A percentile compares a stretch with the other conserved stretches of the same genome.
Evolutionary conservation across 2,113 vertebrate genomes (phyloP).

Genomic region (Sinosuthora webbiana): DNA sequence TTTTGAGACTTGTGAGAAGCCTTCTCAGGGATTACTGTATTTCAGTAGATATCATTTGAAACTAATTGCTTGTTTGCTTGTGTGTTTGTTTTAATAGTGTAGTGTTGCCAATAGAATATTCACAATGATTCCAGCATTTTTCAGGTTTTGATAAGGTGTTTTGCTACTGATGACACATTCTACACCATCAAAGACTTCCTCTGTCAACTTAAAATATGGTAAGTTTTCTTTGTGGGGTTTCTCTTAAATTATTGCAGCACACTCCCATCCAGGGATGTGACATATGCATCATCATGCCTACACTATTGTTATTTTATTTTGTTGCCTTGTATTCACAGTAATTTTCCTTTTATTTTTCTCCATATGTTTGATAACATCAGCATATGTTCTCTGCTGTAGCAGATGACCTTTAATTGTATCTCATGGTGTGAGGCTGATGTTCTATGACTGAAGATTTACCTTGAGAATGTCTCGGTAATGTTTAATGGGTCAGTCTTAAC

Average conservation of each 20-base stretch:
- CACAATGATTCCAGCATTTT: background rate
- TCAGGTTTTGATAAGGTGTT: background rate
- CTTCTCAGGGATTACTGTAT: background rate
- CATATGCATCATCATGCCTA: background rate
- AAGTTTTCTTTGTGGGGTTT: background rate
- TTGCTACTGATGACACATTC: background rate
- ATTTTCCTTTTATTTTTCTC: background rate
- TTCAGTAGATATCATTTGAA: background rate
- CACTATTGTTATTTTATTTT: background rate
- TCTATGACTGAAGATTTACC: slow-evolving; percentile 46
- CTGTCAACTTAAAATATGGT: background rate
- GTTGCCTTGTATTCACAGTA: background rate
- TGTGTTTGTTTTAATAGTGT: background rate
- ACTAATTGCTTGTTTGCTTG: background rate
- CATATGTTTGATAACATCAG: slow-evolving; percentile 21
- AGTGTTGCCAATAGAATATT: background rate
- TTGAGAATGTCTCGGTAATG: slow-evolving; percentile 43
- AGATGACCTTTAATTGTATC: slow-evolving; percentile 49
- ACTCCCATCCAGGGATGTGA: background rate
- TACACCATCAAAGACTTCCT: background rate
- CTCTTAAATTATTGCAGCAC: background rate
- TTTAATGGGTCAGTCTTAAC: slow-evolving; percentile 44
- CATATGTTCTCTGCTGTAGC: slow-evolving; percentile 14
- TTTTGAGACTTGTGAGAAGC: background rate
- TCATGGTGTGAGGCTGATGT: slow-evolving; percentile 22